Conservation (phyloP, 2,113 vertebrate species). For the Monopterus albus region DNA sequence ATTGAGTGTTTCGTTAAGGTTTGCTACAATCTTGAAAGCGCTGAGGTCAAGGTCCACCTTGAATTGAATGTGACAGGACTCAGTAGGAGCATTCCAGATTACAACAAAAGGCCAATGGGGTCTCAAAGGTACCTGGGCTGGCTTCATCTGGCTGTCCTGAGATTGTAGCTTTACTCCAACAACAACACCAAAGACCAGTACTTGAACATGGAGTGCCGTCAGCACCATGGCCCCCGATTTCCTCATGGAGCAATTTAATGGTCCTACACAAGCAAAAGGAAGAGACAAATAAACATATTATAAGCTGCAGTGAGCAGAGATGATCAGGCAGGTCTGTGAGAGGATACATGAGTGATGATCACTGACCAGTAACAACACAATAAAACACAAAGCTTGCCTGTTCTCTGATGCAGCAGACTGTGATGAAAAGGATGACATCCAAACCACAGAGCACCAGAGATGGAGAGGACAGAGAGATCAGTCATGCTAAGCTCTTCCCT, state of each 20-base stretch:
- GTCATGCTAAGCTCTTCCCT: background rate
- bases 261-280: constrained; percentile 32
- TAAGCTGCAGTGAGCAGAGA: constrained; percentile 65
- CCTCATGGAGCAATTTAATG: constrained; percentile 68
- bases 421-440: constrained; percentile 6
- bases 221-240: constrained; percentile 67
- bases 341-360: constrained; percentile 46
- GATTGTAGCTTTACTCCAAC: constrained; percentile 25
- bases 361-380: constrained; percentile 49
- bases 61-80: constrained; percentile 87
- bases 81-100: constrained; percentile 91
- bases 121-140: constrained; percentile 78
- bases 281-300: constrained; percentile 54
- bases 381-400: constrained; percentile 66
- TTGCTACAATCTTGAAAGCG: constrained; percentile 89
- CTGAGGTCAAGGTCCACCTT: constrained; percentile 89
- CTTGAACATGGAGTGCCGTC: constrained; percentile 51
- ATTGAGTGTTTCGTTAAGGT: constrained; percentile 88
- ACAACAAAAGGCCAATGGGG: constrained; percentile 87
- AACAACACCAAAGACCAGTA: constrained; percentile 50
- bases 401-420: constrained; percentile 35
- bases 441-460: constrained; percentile 2
- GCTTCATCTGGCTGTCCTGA: constrained; percentile 68
- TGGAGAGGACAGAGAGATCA: background rate
- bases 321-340: constrained; percentile 53